Percentiles rank a stretch among this genome's conserved stretches.
phyloP scores from a whole-genome alignment of 2,113 vertebrate genomes.

The Perognathus longimembris region DNA sequence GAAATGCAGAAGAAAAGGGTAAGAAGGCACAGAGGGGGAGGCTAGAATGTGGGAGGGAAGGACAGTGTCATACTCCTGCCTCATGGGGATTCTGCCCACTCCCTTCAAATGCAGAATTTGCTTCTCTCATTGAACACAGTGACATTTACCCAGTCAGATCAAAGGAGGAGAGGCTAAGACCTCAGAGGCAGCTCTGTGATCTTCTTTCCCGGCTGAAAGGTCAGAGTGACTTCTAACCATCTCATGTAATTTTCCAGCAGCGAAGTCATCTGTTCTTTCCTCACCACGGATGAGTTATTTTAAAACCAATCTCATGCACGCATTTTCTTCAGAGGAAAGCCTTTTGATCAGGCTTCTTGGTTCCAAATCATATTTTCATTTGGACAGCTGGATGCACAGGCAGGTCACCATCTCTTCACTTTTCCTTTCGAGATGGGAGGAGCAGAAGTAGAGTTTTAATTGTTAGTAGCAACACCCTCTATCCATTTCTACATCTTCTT shows the following conservation, averaged over 20 bases:
- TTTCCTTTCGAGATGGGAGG: not conserved
- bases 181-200: not conserved
- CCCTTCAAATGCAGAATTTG: not conserved
- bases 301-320: not conserved
- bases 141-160: slow-evolving; percentile 51
- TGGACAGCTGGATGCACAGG: not conserved
- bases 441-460: slow-evolving; percentile 1
- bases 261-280: not conserved
- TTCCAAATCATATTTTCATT: slow-evolving; percentile 2
- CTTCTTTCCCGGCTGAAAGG: not conserved
- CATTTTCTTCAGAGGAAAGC: slow-evolving; percentile 3
- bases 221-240: slow-evolving; percentile 52
- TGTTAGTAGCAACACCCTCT: not conserved
- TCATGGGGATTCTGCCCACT: not conserved
- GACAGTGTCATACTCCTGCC: not conserved
- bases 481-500: not conserved
- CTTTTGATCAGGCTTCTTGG: slow-evolving; percentile 5
- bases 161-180: not conserved
- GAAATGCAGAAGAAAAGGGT: not conserved
- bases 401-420: not conserved
- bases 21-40: not conserved
- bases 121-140: slow-evolving; percentile 6
- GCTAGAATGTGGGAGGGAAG: not conserved
- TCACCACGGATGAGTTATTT: not conserved
- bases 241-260: slow-evolving; percentile 41